These are phyloP conservation scores for Ormyrus pomaceus DNA, from an alignment of 2,888 invertebrate species.

Conservation along the genomic window DNA sequence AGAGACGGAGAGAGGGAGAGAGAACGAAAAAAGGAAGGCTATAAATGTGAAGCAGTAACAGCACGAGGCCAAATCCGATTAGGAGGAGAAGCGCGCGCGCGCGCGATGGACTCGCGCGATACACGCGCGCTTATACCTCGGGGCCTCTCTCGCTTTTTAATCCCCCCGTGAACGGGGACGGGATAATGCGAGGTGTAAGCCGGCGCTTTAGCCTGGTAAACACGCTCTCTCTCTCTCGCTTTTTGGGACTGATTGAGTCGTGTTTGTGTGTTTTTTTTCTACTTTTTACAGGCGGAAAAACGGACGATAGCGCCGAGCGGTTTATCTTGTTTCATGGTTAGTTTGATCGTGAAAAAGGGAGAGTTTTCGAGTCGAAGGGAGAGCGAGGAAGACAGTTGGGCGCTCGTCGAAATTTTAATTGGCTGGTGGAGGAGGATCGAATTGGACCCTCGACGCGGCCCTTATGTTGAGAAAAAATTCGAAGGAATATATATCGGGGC, in stretches of 20 bases:
- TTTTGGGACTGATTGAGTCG: conserved; percentile 29
- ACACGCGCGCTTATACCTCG: conserved; percentile 5
- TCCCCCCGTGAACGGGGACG: conserved; percentile 28
- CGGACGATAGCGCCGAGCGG: conserved; percentile 28
- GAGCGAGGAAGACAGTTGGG: conserved; percentile 42
- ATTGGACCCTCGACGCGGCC: conserved; percentile 19
- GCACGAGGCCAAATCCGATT: conserved; percentile 62
- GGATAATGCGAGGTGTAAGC: conserved; percentile 37
- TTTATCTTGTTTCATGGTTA: conserved; percentile 51
- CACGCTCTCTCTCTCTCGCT: not conserved
- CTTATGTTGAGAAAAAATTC: conserved; percentile 38
- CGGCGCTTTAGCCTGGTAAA: conserved; percentile 24
- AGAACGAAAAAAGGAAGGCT: conserved; percentile 12
- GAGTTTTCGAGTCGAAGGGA: not conserved
- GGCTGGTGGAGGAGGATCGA: conserved; percentile 34
- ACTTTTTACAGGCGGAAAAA: not conserved
- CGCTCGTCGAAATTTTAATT: conserved; percentile 46
- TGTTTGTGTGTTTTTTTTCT: conserved; percentile 1
- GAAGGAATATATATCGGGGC: not conserved
- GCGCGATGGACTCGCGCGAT: conserved; percentile 27
- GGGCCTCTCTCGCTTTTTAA: conserved; percentile 30
- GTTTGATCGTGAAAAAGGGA: conserved; percentile 9
- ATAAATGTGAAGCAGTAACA: conserved; percentile 36
- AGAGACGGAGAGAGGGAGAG: not conserved
- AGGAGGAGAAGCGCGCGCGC: conserved; percentile 37